These are phyloP conservation scores for Gymnothorax reevesii DNA, from an alignment of 2,797 vertebrate species.

Conservation along the genomic window DNA sequence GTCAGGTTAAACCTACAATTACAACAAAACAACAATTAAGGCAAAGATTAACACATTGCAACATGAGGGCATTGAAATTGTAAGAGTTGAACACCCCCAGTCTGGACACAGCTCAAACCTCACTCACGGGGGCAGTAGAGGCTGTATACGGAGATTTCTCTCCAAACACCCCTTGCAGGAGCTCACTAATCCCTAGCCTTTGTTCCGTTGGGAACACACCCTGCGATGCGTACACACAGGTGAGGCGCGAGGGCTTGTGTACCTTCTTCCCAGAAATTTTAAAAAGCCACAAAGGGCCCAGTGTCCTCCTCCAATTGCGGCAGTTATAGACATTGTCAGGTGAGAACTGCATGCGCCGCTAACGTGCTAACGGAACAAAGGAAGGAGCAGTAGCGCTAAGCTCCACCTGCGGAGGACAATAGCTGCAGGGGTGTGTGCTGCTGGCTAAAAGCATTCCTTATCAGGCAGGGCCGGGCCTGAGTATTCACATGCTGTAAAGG, in stretches of 20 bases:
- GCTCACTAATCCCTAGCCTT: slow-evolving; percentile 36
- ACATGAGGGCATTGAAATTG: too few species aligned
- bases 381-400: slow-evolving; percentile 44
- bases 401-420: slow-evolving; percentile 66
- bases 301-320: slow-evolving; percentile 41
- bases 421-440: slow-evolving; percentile 58
- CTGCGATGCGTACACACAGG: slow-evolving; percentile 39
- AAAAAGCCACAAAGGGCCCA: slow-evolving; percentile 17
- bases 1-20: too few species aligned
- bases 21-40: too few species aligned
- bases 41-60: too few species aligned
- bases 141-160: background rate
- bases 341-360: slow-evolving; percentile 44
- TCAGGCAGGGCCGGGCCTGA: slow-evolving; percentile 57
- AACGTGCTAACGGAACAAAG: slow-evolving; percentile 50
- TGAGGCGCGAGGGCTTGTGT: slow-evolving; percentile 52
- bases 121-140: too few species aligned
- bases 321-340: slow-evolving; percentile 46
- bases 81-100: too few species aligned
- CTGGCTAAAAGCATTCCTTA: slow-evolving; percentile 58
- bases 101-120: too few species aligned
- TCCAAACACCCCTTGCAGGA: background rate
- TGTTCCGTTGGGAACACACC: slow-evolving; percentile 18
- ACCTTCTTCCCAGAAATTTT: too few species aligned
- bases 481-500: slow-evolving; percentile 58